Conservation (phyloP, 2,888 invertebrate species). For the Drosophila nr. perissopoda region DNA sequence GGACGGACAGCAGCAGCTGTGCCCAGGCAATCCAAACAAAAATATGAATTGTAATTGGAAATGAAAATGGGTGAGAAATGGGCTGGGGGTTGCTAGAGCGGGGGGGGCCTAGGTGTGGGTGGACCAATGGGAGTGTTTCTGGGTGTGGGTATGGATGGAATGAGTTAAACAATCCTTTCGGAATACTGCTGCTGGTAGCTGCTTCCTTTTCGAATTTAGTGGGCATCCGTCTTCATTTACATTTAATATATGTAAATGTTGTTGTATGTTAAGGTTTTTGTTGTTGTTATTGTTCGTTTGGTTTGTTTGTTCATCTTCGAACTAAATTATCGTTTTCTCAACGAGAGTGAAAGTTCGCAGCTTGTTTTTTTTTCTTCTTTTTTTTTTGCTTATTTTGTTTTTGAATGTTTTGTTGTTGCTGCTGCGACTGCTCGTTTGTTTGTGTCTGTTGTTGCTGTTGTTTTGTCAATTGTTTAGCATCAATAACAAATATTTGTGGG, state of each 20-base stretch:
- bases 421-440: conserved; percentile 42
- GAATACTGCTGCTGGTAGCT: background rate
- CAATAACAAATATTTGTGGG: conserved; percentile 70
- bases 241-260: conserved; percentile 16
- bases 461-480: conserved; percentile 67
- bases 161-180: conserved; percentile 13
- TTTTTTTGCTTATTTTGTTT: conserved; percentile 29
- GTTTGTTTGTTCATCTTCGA: conserved; percentile 36
- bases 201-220: conserved; percentile 1
- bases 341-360: conserved; percentile 68
- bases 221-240: conserved; percentile 22
- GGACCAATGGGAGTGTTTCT: background rate
- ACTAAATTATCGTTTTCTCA: conserved; percentile 48
- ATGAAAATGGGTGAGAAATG: background rate
- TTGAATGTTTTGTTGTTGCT: conserved; percentile 19
- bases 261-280: background rate
- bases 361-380: conserved; percentile 24
- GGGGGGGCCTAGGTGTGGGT: too few relatives aligned
- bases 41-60: conserved; percentile 21
- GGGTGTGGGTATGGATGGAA: background rate
- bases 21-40: conserved; percentile 11
- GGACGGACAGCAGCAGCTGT: conserved; percentile 1
- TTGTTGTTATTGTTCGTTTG: conserved; percentile 13
- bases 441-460: conserved; percentile 30
- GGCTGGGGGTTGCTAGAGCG: background rate